Conservation (phyloP, 2,888 invertebrate species). For the Rhyacophila evoluta region DNA sequence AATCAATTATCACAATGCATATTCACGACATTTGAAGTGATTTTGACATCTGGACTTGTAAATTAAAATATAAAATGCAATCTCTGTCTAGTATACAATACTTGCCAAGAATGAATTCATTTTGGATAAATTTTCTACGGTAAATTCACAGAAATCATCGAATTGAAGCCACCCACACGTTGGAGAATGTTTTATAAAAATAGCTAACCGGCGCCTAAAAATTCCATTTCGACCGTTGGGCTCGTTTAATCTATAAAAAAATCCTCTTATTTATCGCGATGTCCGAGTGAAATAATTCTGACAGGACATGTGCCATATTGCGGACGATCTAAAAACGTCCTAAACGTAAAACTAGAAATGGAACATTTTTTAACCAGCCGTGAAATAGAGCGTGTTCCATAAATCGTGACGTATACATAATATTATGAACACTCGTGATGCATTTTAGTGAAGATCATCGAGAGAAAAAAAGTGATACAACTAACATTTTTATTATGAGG, state of each 20-base stretch:
- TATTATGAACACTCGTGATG: no score
- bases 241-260: not conserved
- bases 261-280: not conserved
- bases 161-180: not conserved
- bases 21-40: no score
- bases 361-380: not conserved
- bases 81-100: no score
- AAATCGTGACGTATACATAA: not conserved
- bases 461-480: no score
- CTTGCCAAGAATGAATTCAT: no score
- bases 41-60: no score
- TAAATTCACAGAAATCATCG: not conserved
- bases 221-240: not conserved
- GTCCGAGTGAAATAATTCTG: not conserved
- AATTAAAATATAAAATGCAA: no score
- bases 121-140: no score
- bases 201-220: not conserved
- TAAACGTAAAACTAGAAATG: no score
- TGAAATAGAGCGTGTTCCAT: not conserved
- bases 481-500: no score
- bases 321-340: not conserved
- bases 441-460: no score
- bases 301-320: not conserved
- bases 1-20: no score
- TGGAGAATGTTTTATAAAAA: not conserved